Evolutionary conservation across 2,888 invertebrate species (phyloP).

Genomic region (Ramazzottius varieornatus): DNA sequence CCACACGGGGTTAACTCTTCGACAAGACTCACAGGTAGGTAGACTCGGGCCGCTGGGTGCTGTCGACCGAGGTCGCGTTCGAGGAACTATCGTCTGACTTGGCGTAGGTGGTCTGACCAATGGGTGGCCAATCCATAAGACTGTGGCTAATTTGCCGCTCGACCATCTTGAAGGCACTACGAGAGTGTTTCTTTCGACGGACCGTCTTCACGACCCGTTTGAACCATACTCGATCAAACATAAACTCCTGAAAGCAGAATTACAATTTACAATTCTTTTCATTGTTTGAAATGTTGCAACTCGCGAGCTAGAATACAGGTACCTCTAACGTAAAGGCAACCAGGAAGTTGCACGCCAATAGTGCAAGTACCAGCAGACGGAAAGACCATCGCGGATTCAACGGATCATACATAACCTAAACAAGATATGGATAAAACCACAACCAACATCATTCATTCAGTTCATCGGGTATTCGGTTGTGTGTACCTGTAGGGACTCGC

Average conservation of each 20-base stretch:
- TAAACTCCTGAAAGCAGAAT: background rate
- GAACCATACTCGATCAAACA: background rate
- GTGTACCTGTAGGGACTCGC: conserved; percentile 19
- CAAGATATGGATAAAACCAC: background rate
- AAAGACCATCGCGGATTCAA: background rate
- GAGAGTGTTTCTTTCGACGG: background rate
- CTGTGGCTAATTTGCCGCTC: background rate
- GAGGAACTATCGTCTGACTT: background rate
- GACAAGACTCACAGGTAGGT: background rate
- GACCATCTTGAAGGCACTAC: background rate
- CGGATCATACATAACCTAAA: background rate
- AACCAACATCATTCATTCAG: background rate
- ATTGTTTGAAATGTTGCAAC: too few relatives aligned
- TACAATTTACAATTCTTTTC: background rate
- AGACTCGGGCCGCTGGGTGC: background rate
- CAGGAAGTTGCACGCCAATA: background rate
- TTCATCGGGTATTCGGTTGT: background rate
- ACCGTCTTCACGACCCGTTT: background rate
- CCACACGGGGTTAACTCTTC: too few relatives aligned
- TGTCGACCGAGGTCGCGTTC: background rate
- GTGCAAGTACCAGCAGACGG: background rate
- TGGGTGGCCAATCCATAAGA: background rate
- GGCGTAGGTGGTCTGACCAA: background rate
- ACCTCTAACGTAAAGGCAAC: background rate
- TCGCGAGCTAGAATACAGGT: too few relatives aligned